These are phyloP conservation scores for Chondrilla cf. caribensis DNA, from an alignment of 37 sponge, comb jelly and placozoan species.

Conservation along the genomic window DNA sequence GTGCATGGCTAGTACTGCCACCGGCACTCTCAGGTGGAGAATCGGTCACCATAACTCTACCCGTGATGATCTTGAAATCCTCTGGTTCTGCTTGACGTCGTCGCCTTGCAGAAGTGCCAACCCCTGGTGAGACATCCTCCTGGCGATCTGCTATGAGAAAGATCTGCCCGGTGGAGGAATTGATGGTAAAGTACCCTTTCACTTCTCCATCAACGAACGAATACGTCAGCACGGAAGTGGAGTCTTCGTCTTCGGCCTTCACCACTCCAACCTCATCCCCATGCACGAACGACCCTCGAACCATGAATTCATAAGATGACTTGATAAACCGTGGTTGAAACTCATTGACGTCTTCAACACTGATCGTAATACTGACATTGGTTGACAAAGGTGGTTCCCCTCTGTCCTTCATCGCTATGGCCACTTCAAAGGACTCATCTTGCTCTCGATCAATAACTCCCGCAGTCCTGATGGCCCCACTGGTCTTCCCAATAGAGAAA, in stretches of 20 bases:
- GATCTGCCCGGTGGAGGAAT: slow-evolving; percentile 40
- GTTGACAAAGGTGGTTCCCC: slow-evolving; percentile 22
- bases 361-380: slow-evolving; percentile 5
- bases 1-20: too few species aligned
- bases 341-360: slow-evolving; percentile 42
- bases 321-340: slow-evolving; percentile 18
- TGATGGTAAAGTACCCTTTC: slow-evolving; percentile 34
- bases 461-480: slow-evolving; percentile 34
- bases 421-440: slow-evolving; percentile 9
- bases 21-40: not conserved
- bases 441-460: slow-evolving; percentile 61
- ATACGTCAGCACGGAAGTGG: slow-evolving; percentile 39
- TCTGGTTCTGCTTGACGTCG: not conserved
- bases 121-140: not conserved
- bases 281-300: slow-evolving; percentile 30
- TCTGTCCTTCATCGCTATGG: slow-evolving; percentile 42
- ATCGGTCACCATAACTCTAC: slow-evolving; percentile 10
- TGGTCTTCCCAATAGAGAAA: slow-evolving; percentile 14
- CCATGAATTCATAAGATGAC: not conserved
- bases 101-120: not conserved
- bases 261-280: slow-evolving; percentile 38
- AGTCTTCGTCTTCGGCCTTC: slow-evolving; percentile 56
- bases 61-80: not conserved
- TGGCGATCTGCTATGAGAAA: slow-evolving; percentile 2
- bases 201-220: slow-evolving; percentile 1